Conservation (phyloP, 2,113 vertebrate genomes). For the Lonchura striata region DNA sequence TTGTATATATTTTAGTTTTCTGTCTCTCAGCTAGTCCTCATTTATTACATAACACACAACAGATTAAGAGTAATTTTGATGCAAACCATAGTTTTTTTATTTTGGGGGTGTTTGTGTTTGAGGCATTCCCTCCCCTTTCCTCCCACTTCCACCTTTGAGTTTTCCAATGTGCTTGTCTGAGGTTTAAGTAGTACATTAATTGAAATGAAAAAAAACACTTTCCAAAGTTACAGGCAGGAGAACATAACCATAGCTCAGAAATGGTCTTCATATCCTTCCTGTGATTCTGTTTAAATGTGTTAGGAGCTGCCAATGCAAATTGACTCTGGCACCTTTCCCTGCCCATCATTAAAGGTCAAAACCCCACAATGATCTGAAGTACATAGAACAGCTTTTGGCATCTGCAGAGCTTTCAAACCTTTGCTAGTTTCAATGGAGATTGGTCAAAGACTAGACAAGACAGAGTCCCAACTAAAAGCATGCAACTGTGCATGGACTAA, state of each 20-base stretch:
- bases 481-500: neutral
- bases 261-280: neutral
- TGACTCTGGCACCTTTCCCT: neutral
- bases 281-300: slow-evolving; percentile 21
- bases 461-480: slow-evolving; percentile 25
- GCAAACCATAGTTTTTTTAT: neutral
- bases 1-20: neutral
- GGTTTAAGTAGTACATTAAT: neutral
- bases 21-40: neutral
- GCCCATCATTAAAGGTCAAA: slow-evolving; percentile 26
- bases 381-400: slow-evolving; percentile 14
- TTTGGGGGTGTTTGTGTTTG: neutral
- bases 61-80: neutral
- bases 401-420: slow-evolving; percentile 56
- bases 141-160: rapidly evolving
- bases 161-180: neutral
- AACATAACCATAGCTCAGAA: neutral
- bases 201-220: neutral
- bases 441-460: slow-evolving; percentile 14
- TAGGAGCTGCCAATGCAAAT: slow-evolving; percentile 18
- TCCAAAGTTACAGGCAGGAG: neutral
- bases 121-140: neutral
- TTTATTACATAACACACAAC: neutral
- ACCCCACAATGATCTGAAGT: slow-evolving; percentile 25
- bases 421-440: slow-evolving; percentile 48